Evolutionary conservation across 2,797 vertebrate genomes (phyloP), one percentile per base, ranked within the genome.

Genomic region (Lagocephalus sceleratus): DNA sequence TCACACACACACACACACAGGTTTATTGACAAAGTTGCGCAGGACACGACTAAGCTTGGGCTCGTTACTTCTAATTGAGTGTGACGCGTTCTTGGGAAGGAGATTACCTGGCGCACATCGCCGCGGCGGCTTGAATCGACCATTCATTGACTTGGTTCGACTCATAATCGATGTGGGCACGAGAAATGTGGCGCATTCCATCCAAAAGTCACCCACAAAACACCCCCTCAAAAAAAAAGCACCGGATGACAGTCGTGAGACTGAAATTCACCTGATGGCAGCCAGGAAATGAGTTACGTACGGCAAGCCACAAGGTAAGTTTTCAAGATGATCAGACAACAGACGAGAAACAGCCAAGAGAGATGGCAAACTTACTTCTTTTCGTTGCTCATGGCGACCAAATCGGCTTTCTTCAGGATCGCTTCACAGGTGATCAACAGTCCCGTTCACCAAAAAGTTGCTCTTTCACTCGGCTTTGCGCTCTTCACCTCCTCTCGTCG

Each of bases 291-390:
- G 42, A 44, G 17, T 19, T 20, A 44, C 2, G 42, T 44, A 44
- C 42, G 42, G 42, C 42, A 44, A 44, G 42, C 5, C 11, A 9
- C 1, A 25, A 43, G 5, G 35, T 16, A 21, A 43, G 47, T 56
- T 19, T 40, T 16, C 35, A 35, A 21, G 9, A 9, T 0, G 9
- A 10, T 17, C 15, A 16, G 11, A 23, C 42, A 45, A 15, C 20
- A 45, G 20, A 19, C 39, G 39, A 3, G 2, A 22, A 48, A 20
- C 25, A 32, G 11, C 20, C 40, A 14, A 11, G 4, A 44, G 19
- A 20, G 19, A 44, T 9, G 9, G 11, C 2, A 10, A 40, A 92
- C 90, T 90, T 80, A 92, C 91, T 92, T 88, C 78, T 91, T 92
- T 1, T 89, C 84, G 52, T 79, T 80, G 50, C 67, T 87, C 91